Evolutionary conservation across 2,888 invertebrate species (phyloP).

Genomic region (Autographa gamma): DNA sequence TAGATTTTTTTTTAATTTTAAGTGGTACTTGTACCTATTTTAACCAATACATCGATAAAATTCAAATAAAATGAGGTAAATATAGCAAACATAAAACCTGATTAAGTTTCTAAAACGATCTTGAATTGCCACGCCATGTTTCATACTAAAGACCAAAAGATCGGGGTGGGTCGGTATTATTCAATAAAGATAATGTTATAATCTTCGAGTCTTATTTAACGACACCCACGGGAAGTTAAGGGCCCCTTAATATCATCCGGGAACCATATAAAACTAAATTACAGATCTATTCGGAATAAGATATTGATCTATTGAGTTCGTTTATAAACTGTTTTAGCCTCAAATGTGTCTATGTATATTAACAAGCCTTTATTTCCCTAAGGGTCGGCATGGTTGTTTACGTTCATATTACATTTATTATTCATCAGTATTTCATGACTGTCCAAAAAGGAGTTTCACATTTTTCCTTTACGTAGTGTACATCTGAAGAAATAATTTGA

Average conservation of each 20-base stretch:
- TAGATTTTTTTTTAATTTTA: no score
- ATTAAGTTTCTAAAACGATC: neutral
- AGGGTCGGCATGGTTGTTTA: neutral
- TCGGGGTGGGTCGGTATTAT: constrained; percentile 15
- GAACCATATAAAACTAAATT: constrained; percentile 33
- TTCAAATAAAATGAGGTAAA: neutral
- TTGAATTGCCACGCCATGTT: neutral
- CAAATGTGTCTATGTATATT: constrained; percentile 5
- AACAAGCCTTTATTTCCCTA: neutral
- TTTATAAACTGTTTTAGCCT: constrained; percentile 6
- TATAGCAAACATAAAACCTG: neutral
- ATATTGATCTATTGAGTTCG: constrained; percentile 4
- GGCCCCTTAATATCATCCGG: constrained; percentile 32
- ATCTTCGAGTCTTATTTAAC: constrained; percentile 33
- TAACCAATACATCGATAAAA: no score
- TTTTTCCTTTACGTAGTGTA: neutral
- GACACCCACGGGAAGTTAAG: constrained; percentile 30
- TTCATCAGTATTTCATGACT: constrained; percentile 1
- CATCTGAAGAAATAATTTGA: no score
- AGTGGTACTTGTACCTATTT: no score
- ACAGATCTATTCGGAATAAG: constrained; percentile 3
- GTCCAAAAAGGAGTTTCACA: neutral
- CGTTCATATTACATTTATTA: constrained; percentile 1
- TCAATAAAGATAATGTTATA: constrained; percentile 32
- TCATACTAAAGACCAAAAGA: neutral